These are phyloP conservation scores for Phainopepla nitens DNA, from an alignment of 2,113 vertebrate species.

Conservation along the genomic window DNA sequence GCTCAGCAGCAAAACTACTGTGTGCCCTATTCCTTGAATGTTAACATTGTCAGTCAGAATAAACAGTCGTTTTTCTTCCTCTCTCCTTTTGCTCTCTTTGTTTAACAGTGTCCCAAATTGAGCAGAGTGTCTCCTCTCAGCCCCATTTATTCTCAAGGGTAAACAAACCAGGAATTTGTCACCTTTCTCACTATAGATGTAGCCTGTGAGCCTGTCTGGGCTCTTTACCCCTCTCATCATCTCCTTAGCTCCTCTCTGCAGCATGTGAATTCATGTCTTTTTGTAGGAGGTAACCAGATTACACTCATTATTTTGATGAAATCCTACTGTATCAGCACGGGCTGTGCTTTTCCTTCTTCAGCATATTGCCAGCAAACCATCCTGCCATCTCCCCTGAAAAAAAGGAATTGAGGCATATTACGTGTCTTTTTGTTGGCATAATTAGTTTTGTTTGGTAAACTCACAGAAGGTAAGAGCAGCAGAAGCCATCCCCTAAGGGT, in stretches of 20 bases:
- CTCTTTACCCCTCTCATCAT: neutral
- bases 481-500: neutral
- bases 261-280: neutral
- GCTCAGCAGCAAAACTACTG: neutral
- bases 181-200: neutral
- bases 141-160: neutral
- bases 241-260: neutral
- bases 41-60: neutral
- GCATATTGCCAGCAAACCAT: neutral
- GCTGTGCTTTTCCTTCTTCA: neutral
- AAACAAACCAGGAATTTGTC: neutral
- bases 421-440: neutral
- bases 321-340: neutral
- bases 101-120: neutral
- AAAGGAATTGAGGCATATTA: neutral
- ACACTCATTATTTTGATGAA: neutral
- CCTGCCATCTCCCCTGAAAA: neutral
- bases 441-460: neutral
- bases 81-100: neutral
- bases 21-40: neutral
- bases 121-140: neutral
- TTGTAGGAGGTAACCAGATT: neutral
- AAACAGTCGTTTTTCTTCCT: neutral
- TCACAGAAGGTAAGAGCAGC: neutral
- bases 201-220: neutral